Evolutionary conservation across 2,888 invertebrate species (phyloP).

Genomic region (Morpho deidamia): DNA sequence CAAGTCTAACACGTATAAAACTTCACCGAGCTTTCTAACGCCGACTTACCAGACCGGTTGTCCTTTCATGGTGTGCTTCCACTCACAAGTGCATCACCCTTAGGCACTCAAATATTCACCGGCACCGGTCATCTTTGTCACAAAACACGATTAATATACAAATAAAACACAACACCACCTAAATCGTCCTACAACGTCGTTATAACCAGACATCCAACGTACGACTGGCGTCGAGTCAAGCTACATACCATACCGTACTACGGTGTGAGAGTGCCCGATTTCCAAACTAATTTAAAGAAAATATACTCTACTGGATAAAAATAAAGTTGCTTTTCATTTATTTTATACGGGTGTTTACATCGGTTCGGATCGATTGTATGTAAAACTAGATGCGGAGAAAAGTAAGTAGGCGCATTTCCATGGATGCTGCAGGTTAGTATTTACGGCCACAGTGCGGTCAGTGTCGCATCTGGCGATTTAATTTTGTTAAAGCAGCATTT

Average conservation of each 20-base stretch:
- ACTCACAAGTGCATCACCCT: conserved; percentile 61
- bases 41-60: conserved; percentile 75
- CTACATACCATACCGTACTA: conserved; percentile 14
- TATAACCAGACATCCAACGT: conserved; percentile 39
- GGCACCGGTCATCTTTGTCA: conserved; percentile 66
- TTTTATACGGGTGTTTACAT: conserved; percentile 33
- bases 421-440: conserved; percentile 55
- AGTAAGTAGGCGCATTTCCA: conserved; percentile 73
- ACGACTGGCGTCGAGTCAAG: conserved; percentile 44
- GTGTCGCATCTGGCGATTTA: conserved; percentile 35
- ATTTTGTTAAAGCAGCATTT: conserved; percentile 1
- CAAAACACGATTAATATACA: conserved; percentile 56
- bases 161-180: conserved; percentile 30
- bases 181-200: conserved; percentile 32
- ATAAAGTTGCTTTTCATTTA: conserved; percentile 28
- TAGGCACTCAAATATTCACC: conserved; percentile 60
- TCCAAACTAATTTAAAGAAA: conserved; percentile 20
- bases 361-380: conserved; percentile 38
- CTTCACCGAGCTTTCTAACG: conserved; percentile 40
- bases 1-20: conserved; percentile 3
- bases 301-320: conserved; percentile 27
- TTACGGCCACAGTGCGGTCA: conserved; percentile 51
- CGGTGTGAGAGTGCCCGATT: conserved; percentile 13
- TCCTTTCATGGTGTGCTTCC: conserved; percentile 63
- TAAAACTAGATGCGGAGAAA: conserved; percentile 61